Percentiles rank a stretch among this genome's conserved stretches.
Evolutionary conservation across 2,797 vertebrate genomes (phyloP).

Genomic region (Linurgus olivaceus): DNA sequence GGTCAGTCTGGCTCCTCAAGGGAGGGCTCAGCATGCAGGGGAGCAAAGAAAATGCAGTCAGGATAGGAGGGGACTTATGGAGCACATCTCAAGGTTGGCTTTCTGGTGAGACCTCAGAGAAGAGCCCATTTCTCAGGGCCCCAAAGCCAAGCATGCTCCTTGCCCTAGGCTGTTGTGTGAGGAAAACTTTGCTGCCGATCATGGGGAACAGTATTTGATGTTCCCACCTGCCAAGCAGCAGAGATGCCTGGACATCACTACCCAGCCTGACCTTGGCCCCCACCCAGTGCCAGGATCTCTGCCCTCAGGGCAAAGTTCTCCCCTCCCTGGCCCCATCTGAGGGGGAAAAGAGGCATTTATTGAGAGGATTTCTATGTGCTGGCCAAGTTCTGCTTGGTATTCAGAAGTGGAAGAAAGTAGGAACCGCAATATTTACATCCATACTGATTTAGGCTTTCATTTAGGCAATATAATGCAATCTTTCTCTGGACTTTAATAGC

Average conservation of each 20-base stretch:
- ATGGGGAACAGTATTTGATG: neutral
- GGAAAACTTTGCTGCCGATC: neutral
- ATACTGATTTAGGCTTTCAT: neutral
- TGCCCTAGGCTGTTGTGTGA: neutral
- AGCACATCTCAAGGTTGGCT: neutral
- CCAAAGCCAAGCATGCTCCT: neutral
- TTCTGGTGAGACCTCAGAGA: neutral
- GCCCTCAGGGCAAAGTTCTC: neutral
- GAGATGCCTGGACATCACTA: neutral
- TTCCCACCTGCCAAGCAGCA: neutral
- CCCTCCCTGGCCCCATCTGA: neutral
- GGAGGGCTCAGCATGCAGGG: neutral
- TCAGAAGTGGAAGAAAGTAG: neutral
- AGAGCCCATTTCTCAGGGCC: neutral
- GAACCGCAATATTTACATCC: neutral
- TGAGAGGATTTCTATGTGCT: neutral
- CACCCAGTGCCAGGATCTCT: neutral
- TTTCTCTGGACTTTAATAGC: conserved; percentile 11
- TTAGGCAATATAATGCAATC: neutral
- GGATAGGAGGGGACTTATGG: rapidly evolving
- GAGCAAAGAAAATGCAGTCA: rapidly evolving
- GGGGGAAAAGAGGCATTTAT: rapidly evolving
- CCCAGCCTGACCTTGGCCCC: neutral
- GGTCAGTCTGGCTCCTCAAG: neutral
- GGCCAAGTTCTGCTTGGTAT: neutral